Conservation (phyloP, 2,888 invertebrate species). For the Drosophila prostipennis region DNA sequence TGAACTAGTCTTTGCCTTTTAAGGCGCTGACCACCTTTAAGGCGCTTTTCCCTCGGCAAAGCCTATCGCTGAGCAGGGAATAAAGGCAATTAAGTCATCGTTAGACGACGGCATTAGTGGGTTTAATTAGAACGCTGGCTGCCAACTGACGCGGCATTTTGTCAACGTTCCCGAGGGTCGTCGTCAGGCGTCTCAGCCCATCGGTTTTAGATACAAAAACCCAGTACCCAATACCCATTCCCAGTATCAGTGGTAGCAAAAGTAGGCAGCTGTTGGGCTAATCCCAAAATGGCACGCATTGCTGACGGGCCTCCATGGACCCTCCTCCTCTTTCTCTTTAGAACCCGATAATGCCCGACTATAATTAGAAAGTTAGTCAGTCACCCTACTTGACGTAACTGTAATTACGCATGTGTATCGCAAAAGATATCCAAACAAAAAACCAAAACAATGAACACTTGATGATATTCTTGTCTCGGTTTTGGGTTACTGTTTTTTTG, state of each 20-base stretch:
- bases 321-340: neutral
- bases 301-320: slow-evolving; percentile 3
- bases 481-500: slow-evolving; percentile 38
- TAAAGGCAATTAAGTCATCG: slow-evolving; percentile 68
- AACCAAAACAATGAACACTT: slow-evolving; percentile 28
- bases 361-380: slow-evolving; percentile 62
- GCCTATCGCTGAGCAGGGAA: slow-evolving; percentile 12
- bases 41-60: slow-evolving; percentile 38
- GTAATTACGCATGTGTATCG: slow-evolving; percentile 53
- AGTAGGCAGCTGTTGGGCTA: slow-evolving; percentile 29
- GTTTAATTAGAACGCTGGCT: slow-evolving; percentile 58
- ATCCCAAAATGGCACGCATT: slow-evolving; percentile 71
- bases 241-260: slow-evolving; percentile 13
- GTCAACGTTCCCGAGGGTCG: slow-evolving; percentile 20
- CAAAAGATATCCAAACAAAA: slow-evolving; percentile 24
- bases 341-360: slow-evolving; percentile 37
- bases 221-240: neutral
- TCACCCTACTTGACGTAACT: slow-evolving; percentile 52
- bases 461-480: slow-evolving; percentile 52
- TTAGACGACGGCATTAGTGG: slow-evolving; percentile 67
- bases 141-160: slow-evolving; percentile 61
- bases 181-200: slow-evolving; percentile 10
- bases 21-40: slow-evolving; percentile 23
- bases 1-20: slow-evolving; percentile 54
- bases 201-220: slow-evolving; percentile 15